A percentile compares a stretch with the other conserved stretches of the same genome.
Conservation (phyloP, 2,888 invertebrate species). For the Ophioninae sp. region DNA sequence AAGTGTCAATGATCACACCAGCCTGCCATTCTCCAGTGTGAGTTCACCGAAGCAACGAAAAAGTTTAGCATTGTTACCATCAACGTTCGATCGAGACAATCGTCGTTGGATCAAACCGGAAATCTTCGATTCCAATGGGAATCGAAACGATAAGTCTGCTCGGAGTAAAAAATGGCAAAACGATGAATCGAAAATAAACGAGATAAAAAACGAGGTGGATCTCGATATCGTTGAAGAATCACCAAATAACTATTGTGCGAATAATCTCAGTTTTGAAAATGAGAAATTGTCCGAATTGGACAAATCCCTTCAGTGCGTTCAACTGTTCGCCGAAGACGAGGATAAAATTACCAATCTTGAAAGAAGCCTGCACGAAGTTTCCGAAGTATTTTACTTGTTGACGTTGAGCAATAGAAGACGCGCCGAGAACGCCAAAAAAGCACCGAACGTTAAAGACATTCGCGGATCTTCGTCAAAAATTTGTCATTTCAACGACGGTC, state of each 20-base stretch:
- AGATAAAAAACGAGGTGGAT: neutral
- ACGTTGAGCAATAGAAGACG: conserved; percentile 60
- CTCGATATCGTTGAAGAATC: neutral
- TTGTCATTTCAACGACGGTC: neutral
- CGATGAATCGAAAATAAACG: neutral
- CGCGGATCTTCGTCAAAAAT: conserved; percentile 10
- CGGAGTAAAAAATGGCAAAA: neutral
- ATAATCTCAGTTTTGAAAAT: neutral
- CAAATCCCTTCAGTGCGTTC: conserved; percentile 51
- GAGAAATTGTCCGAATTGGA: conserved; percentile 33
- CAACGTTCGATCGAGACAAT: conserved; percentile 52
- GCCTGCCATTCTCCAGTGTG: neutral
- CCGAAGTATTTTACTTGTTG: conserved; percentile 64
- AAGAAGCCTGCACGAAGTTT: conserved; percentile 66
- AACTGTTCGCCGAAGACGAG: conserved; percentile 26
- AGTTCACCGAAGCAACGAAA: conserved; percentile 16
- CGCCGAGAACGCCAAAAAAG: conserved; percentile 30
- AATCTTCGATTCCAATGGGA: neutral
- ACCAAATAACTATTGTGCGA: neutral
- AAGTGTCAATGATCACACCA: conserved; percentile 9
- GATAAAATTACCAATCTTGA: conserved; percentile 57
- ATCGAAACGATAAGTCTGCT: neutral
- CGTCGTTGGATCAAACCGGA: conserved; percentile 5
- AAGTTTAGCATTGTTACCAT: conserved; percentile 27
- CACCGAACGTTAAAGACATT: conserved; percentile 5